phyloP scores from a whole-genome alignment of 2,113 vertebrate genomes.

The Macrotus californicus region DNA sequence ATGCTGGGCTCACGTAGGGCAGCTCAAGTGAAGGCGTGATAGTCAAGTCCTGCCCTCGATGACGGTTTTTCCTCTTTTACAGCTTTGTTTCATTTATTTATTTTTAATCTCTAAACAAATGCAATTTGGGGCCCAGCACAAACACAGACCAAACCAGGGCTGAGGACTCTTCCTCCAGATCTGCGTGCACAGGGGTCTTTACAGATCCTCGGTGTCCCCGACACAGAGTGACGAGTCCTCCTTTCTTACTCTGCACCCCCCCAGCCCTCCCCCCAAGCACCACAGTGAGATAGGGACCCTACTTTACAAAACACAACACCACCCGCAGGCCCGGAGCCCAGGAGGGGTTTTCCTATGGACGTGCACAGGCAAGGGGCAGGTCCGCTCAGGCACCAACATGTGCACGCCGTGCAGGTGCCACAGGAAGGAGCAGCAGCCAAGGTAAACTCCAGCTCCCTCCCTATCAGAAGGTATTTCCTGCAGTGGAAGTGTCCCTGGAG shows the following conservation, averaged over 20 bases:
- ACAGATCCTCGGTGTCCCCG: neutral
- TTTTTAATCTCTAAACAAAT: neutral
- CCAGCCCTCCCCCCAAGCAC: neutral
- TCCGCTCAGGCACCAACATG: neutral
- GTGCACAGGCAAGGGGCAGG: neutral
- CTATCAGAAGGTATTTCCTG: slow-evolving; percentile 2
- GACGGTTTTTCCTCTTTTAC: neutral
- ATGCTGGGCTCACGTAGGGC: neutral
- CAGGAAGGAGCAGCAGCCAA: neutral
- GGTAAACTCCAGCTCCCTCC: neutral
- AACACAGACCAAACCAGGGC: neutral
- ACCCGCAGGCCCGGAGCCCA: neutral
- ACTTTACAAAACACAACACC: neutral
- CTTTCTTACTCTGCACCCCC: neutral
- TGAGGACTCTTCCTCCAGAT: neutral
- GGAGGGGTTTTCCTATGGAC: neutral
- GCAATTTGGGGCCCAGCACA: too few relatives aligned
- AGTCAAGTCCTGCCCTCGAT: neutral
- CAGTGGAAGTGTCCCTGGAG: neutral
- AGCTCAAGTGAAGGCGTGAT: neutral
- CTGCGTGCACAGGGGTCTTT: neutral
- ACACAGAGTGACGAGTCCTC: neutral
- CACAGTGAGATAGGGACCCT: neutral
- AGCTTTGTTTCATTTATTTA: too few relatives aligned
- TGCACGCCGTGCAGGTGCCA: neutral